Evolutionary conservation across 2,797 vertebrate species (phyloP).

Genomic region (Ctenopoma kingsleyae): DNA sequence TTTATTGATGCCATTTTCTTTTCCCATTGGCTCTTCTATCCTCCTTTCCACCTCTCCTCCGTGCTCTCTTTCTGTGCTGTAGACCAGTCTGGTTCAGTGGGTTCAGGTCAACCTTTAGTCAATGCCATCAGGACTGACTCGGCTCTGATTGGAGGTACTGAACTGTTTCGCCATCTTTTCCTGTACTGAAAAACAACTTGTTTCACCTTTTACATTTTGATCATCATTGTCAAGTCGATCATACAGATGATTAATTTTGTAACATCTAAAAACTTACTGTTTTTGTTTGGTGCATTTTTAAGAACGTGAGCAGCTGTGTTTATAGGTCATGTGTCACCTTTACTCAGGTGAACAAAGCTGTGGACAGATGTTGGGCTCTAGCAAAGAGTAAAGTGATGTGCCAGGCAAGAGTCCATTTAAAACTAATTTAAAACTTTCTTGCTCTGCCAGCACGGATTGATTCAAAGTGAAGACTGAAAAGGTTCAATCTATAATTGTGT

Average conservation of each 20-base stretch:
- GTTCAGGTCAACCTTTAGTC: constrained; percentile 90
- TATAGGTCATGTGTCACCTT: background rate
- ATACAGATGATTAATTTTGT: no score
- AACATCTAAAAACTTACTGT: no score
- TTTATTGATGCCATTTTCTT: background rate
- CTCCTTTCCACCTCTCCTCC: background rate
- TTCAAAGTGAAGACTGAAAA: constrained; percentile 58
- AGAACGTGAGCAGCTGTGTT: background rate
- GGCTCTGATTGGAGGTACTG: constrained; percentile 95
- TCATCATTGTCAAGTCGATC: background rate
- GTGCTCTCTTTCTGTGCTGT: constrained; percentile 63
- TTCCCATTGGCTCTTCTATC: background rate
- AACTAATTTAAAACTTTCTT: constrained; percentile 65
- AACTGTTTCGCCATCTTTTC: constrained; percentile 15
- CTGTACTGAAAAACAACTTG: background rate
- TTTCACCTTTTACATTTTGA: background rate
- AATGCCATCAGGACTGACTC: constrained; percentile 92
- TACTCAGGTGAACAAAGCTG: background rate
- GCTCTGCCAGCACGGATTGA: constrained; percentile 60
- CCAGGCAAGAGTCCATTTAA: constrained; percentile 41
- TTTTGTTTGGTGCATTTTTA: background rate
- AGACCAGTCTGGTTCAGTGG: constrained; percentile 92
- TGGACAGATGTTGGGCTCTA: constrained; percentile 4
- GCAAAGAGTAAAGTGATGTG: constrained; percentile 19
- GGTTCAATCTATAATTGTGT: constrained; percentile 55